Evolutionary conservation across 2,797 vertebrate genomes (phyloP), one percentile per base, ranked within the genome.

Genomic region (Hypotaenidia philippensis): DNA sequence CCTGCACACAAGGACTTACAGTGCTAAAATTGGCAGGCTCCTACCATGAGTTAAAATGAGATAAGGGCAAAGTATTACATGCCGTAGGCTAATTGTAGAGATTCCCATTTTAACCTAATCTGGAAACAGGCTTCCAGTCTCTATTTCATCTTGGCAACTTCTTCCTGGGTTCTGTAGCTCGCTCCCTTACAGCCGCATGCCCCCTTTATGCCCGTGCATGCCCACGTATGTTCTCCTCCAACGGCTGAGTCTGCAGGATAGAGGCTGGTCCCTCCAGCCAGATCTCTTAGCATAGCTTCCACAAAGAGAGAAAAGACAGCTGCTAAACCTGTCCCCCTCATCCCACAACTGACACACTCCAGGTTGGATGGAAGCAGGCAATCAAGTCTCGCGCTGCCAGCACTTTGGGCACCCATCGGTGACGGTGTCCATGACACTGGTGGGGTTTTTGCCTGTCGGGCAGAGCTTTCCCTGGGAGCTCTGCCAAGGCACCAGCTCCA

Each of bases 1-100:
- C 53, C 68, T 25, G 89, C 75, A 68, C 64, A 32, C 50, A 70
- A 49, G 90, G 79, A 36, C 52, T 80, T 68, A 83, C n/a, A 47
- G 72, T 71, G 84, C 85, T 76, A 52, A 92, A 95, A 83, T 9
- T 90, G 94, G 91, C 95, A 90, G 92, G 63, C 52, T 95, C 44
- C 77, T 78, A 38, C 9, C 0, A 4, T 5, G 55, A 90, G 55
- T 59, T 90, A 72, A 81, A 95, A 83, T 31, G 91, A 94, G 93
- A 93, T 95, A 95, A 95, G 74, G 36, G 63, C 44, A 79, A 93
- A 88, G 79, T 63, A 86, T 88, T 83, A 76, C 44, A 34, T 50
- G 63, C 93, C 2, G 0, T 31, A 0, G 89, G 88, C 70, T 96
- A 90, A 91, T 96, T 93, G 50, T 49, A 83, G 80, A 96, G 57